Evolutionary conservation across 2,888 invertebrate species (phyloP), one percentile per base, ranked within the genome.

Genomic region (Pristionchus fissidentatus): DNA sequence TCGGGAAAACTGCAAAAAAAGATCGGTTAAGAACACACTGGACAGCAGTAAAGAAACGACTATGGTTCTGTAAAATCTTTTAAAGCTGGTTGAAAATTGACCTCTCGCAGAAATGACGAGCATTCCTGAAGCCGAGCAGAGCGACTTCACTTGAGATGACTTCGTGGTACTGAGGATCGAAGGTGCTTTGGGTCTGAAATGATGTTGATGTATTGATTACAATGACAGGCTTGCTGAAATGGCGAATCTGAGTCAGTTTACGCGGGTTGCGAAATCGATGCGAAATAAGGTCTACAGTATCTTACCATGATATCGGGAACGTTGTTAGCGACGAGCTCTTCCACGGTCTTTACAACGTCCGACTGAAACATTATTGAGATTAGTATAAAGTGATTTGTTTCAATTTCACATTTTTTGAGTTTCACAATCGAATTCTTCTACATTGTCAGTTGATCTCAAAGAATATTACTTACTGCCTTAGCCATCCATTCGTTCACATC

Each of bases 41-140:
- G n/a, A 52, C 52, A n/a, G 8, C 57, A 19, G n/a, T n/a, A 55
- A n/a, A n/a, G n/a, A n/a, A n/a, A n/a, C n/a, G n/a, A n/a, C n/a
- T n/a, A n/a, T n/a, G n/a, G n/a, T n/a, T n/a, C n/a, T n/a, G n/a
- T n/a, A n/a, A n/a, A n/a, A n/a, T n/a, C n/a, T n/a, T n/a, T n/a
- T n/a, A n/a, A n/a, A n/a, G n/a, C n/a, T n/a, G n/a, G n/a, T n/a
- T n/a, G n/a, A n/a, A n/a, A n/a, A n/a, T 41, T 43, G n/a, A 70
- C 70, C 70, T 70, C 70, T 70, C 41, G 43, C 70, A 70, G 43
- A 70, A 70, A 41, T 70, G 70, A 41, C 41, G 22, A 4, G 43
- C 70, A 70, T 70, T 41, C 26, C 70, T 70, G 41, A 41, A 70
- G 3, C 70, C 70, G 41, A 70, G 26, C n/a, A 41, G 41, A 26